Base-by-base conservation (phyloP, 2,888 invertebrate species). In the Toxonevra muliebris region DNA sequence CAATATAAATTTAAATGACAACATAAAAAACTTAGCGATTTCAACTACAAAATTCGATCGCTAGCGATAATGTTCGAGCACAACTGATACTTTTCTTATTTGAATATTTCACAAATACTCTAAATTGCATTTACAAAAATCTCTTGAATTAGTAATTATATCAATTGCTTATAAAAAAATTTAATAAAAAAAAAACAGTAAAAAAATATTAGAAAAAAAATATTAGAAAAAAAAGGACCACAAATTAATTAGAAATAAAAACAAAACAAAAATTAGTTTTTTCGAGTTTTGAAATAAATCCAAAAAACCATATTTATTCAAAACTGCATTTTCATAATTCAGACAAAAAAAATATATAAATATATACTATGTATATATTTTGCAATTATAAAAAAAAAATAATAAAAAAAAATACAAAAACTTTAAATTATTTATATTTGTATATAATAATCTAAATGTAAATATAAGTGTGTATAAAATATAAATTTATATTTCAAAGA, bases 261-360 rank as follows among this genome's bases (percentile, higher is more conserved):
- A 75, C 41, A 66, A 64, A 55, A 59, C 19, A 61, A 61, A 50
- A 53, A 65, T 55, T 62, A 40, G 13, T 60, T 66, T 57, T 59
- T 54, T 60, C 77, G 80, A 78, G 78, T 79, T 81, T 81, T 82
- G 82, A 81, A 76, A 81, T 82, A 81, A 81, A 82, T 81, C 79
- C 79, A 81, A 81, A 81, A 81, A 82, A 82, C 72, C 79, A 81
- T 81, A 82, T 82, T 82, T 82, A 82, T 82, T 82, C 82, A 82
- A 82, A 82, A 80, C 81, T 77, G 73, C 78, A 76, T 48, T 61
- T 41, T 61, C 53, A 57, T 53, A 45, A 58, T 66, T 50, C 59
- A 65, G 61, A 61, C 57, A 67, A 65, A 52, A 50, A 59, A 61
- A 54, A 40, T 55, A 30, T 63, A 48, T 45, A 15, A 53, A 19